These are phyloP conservation scores for Athripsodes cinereus DNA, from an alignment of 2,888 invertebrate species.

Conservation along the genomic window DNA sequence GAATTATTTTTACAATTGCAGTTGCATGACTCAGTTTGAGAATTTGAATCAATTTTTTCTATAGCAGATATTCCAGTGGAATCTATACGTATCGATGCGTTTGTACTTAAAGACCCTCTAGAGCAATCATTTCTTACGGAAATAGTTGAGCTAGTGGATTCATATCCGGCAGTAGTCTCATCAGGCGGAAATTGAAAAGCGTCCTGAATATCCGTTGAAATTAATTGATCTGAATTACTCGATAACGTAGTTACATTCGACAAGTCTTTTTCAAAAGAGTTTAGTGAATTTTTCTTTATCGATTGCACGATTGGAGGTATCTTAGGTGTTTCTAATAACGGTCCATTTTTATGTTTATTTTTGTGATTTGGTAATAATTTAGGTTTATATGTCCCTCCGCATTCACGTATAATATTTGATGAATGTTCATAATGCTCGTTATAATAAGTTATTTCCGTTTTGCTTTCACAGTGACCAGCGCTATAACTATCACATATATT, in stretches of 20 bases:
- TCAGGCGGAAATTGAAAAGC: conserved; percentile 6
- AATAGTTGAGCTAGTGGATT: not conserved
- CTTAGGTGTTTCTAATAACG: conserved; percentile 10
- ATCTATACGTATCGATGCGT: too few relatives aligned
- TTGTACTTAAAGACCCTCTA: not conserved
- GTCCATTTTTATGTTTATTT: conserved; percentile 5
- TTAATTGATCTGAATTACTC: not conserved
- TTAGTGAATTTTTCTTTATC: not conserved
- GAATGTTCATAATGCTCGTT: not conserved
- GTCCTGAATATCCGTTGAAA: not conserved
- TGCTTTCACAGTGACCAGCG: not conserved
- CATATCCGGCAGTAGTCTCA: not conserved
- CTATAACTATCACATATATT: not conserved
- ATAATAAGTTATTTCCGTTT: not conserved
- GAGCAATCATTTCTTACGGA: not conserved
- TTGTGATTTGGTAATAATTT: not conserved
- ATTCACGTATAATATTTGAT: too few relatives aligned
- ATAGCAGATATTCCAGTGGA: too few relatives aligned
- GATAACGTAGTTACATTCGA: not conserved
- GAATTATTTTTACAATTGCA: too few relatives aligned
- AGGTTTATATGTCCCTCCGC: too few relatives aligned
- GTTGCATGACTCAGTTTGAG: too few relatives aligned
- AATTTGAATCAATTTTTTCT: too few relatives aligned
- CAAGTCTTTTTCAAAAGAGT: not conserved
- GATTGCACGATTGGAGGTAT: not conserved